Evolutionary conservation across 2,113 vertebrate species (phyloP).

Genomic region (Uropsilus gracilis): DNA sequence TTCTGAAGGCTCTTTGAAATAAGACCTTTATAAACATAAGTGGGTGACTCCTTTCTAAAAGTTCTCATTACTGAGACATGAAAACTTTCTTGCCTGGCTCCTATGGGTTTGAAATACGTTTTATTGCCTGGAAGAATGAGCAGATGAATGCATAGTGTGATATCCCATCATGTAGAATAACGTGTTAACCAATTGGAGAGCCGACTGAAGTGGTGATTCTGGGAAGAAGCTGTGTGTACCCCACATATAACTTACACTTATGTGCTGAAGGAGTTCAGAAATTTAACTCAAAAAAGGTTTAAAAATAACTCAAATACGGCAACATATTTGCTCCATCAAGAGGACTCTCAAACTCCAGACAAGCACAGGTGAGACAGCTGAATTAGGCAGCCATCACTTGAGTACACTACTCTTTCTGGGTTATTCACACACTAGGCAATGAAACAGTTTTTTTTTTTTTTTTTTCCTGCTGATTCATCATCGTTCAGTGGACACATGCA

Average conservation of each 20-base stretch:
- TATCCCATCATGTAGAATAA: not conserved
- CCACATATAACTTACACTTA: not conserved
- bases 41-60: not conserved
- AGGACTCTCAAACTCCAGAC: not conserved
- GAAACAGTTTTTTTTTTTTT: constrained; percentile 40
- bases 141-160: not conserved
- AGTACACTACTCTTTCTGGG: not conserved
- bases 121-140: not conserved
- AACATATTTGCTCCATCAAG: not conserved
- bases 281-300: not conserved
- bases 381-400: not conserved
- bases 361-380: not conserved
- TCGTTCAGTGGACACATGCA: not conserved
- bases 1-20: constrained; percentile 1
- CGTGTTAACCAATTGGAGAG: not conserved
- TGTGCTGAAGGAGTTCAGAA: not conserved
- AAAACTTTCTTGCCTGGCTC: constrained; percentile 1
- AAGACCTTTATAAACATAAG: not conserved
- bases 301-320: not conserved
- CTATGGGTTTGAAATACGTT: constrained; percentile 8
- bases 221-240: not conserved
- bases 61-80: constrained; percentile 25
- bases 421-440: not conserved
- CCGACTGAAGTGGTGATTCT: not conserved
- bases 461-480: not conserved